Conservation (phyloP, 2,113 vertebrate species). For the Caloenas nicobarica region DNA sequence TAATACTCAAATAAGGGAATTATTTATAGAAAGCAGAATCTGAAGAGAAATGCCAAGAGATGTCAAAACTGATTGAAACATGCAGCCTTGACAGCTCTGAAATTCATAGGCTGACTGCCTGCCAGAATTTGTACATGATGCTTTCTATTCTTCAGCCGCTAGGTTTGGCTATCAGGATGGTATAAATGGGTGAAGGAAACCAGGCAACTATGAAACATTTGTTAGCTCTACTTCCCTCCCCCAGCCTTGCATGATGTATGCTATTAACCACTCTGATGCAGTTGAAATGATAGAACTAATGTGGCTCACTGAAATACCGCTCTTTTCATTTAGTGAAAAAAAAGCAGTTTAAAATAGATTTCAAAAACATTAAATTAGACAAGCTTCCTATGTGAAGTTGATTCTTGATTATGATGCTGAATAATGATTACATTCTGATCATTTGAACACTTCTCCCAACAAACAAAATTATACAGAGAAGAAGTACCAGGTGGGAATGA, state of each 20-base stretch:
- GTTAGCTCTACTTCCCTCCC: background rate
- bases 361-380: background rate
- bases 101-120: slow-evolving; percentile 60
- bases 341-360: background rate
- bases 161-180: background rate
- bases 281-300: background rate
- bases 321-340: background rate
- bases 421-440: background rate
- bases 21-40: slow-evolving; percentile 72
- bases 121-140: slow-evolving; percentile 44
- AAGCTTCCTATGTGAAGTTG: background rate
- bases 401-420: background rate
- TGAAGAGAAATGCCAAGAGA: slow-evolving; percentile 62
- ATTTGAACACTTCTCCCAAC: background rate
- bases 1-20: slow-evolving; percentile 50
- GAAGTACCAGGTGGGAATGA: background rate
- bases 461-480: background rate
- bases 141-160: slow-evolving; percentile 28
- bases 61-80: slow-evolving; percentile 76
- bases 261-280: background rate
- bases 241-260: background rate
- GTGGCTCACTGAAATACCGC: background rate
- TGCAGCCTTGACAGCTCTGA: slow-evolving; percentile 63
- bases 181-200: background rate
- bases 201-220: background rate